A percentile compares a stretch with the other conserved stretches of the same genome.
These are phyloP conservation scores for Mormyrus iriodes DNA, from an alignment of 2,113 vertebrate genomes.

Conservation along the genomic window DNA sequence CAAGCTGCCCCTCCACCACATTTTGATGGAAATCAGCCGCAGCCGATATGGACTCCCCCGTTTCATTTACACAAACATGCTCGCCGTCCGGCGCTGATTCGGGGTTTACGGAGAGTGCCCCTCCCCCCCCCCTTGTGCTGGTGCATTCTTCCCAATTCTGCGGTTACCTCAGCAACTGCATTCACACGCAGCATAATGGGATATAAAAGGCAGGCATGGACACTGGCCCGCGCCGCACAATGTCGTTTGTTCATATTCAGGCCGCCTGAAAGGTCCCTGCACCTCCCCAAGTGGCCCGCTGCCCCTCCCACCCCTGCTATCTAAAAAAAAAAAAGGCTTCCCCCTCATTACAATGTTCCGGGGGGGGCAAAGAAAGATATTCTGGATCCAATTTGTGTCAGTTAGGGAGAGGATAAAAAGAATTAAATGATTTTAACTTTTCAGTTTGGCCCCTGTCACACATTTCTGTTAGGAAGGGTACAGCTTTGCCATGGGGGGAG, in stretches of 20 bases:
- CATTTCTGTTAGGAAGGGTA: slow-evolving; percentile 39
- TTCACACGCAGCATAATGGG: slow-evolving; percentile 68
- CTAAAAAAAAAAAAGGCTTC: slow-evolving; percentile 17
- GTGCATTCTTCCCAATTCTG: slow-evolving; percentile 54
- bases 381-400: slow-evolving; percentile 66
- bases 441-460: slow-evolving; percentile 43
- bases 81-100: slow-evolving; percentile 25
- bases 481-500: slow-evolving; percentile 27
- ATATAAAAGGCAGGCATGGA: slow-evolving; percentile 61
- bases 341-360: slow-evolving; percentile 49
- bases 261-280: slow-evolving; percentile 60
- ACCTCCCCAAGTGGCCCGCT: slow-evolving; percentile 50
- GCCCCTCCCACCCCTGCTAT: slow-evolving; percentile 41
- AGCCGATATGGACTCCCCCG: slow-evolving; percentile 51
- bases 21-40: slow-evolving; percentile 66
- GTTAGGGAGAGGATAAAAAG: slow-evolving; percentile 44
- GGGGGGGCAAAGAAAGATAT: slow-evolving; percentile 40
- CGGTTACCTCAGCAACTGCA: slow-evolving; percentile 71
- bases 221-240: slow-evolving; percentile 68
- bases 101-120: slow-evolving; percentile 26
- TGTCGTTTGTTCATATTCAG: slow-evolving; percentile 78
- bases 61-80: slow-evolving; percentile 41
- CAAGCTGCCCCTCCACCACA: slow-evolving; percentile 42
- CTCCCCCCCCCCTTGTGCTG: slow-evolving; percentile 21
- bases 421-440: slow-evolving; percentile 58